A percentile compares a stretch with the other conserved stretches of the same genome.
Evolutionary conservation across 2,888 invertebrate genomes (phyloP).

Genomic region (Pristionchus entomophagus): DNA sequence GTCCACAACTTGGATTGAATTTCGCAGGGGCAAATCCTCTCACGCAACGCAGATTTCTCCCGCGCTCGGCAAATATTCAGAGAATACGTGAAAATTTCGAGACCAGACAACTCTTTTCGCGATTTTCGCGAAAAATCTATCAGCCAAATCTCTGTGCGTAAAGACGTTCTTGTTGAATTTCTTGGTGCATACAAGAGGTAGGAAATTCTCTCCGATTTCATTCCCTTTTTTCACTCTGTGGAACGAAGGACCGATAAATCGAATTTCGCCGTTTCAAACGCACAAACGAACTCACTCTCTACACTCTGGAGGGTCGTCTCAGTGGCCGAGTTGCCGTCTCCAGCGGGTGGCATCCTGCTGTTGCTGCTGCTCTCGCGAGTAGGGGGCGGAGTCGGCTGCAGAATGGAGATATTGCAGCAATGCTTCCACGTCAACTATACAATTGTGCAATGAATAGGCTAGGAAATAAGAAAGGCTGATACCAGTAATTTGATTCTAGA

Average conservation of each 20-base stretch:
- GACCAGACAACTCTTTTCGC: too few relatives aligned
- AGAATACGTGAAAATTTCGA: background rate
- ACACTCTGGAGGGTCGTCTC: conserved; percentile 20
- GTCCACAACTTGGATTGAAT: conserved; percentile 23
- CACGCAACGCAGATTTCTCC: background rate
- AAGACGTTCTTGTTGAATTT: too few relatives aligned
- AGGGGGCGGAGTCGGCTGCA: conserved; percentile 26
- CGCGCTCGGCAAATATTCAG: conserved; percentile 11
- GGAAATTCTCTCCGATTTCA: too few relatives aligned
- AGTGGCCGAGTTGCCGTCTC: background rate
- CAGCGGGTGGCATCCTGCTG: conserved; percentile 8
- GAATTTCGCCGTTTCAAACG: too few relatives aligned
- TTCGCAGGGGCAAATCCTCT: background rate
- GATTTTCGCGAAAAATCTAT: too few relatives aligned
- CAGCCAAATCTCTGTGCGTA: too few relatives aligned
- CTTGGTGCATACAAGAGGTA: too few relatives aligned
- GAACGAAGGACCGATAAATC: too few relatives aligned
- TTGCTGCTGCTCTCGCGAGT: background rate
- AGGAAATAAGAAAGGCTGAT: too few relatives aligned
- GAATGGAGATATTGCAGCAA: background rate
- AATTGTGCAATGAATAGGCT: too few relatives aligned
- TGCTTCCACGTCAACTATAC: background rate
- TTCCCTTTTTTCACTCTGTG: too few relatives aligned
- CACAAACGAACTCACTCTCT: conserved; percentile 11
- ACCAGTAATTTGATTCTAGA: too few relatives aligned